Evolutionary conservation across 1,140 invertebrate species (phyloP).

Genomic region (Aphelenchoides besseyi): DNA sequence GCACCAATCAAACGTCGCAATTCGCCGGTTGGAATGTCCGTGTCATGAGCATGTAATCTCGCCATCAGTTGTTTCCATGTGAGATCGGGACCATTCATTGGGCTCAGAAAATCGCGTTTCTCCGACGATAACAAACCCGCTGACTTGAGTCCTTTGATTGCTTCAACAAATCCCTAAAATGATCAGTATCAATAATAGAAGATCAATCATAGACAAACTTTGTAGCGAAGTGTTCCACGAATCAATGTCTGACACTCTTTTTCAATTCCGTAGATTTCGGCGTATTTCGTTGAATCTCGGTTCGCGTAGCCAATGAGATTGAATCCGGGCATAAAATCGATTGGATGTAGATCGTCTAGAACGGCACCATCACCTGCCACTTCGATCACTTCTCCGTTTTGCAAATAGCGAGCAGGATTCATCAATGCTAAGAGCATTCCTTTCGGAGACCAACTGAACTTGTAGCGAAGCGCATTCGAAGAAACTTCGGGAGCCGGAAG

Average conservation of each 20-base stretch:
- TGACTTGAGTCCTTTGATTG: constrained; percentile 77
- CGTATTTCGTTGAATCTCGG: constrained; percentile 85
- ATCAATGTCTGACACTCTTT: constrained; percentile 80
- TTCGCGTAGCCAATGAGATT: constrained; percentile 94
- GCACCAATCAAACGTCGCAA: constrained; percentile 76
- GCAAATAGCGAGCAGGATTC: constrained; percentile 80
- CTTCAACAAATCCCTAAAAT: constrained; percentile 76
- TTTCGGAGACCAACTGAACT: constrained; percentile 93
- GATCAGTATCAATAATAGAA: not conserved
- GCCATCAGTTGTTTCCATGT: constrained; percentile 89
- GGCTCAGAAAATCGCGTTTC: constrained; percentile 80
- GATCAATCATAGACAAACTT: constrained; percentile 21
- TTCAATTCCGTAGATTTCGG: constrained; percentile 76
- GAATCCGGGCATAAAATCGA: constrained; percentile 90
- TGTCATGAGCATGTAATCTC: constrained; percentile 76
- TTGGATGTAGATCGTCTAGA: constrained; percentile 73
- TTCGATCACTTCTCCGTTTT: constrained; percentile 79
- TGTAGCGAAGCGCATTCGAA: constrained; percentile 86
- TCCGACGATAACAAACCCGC: constrained; percentile 80
- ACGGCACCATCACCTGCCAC: constrained; percentile 80
- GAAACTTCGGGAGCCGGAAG: constrained; percentile 89
- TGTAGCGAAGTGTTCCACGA: constrained; percentile 81
- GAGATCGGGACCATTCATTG: constrained; percentile 80
- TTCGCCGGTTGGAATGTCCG: constrained; percentile 86
- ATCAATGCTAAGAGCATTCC: constrained; percentile 85